Conservation (phyloP, 1,140 invertebrate species). For the Protaetia brevitarsis region DNA sequence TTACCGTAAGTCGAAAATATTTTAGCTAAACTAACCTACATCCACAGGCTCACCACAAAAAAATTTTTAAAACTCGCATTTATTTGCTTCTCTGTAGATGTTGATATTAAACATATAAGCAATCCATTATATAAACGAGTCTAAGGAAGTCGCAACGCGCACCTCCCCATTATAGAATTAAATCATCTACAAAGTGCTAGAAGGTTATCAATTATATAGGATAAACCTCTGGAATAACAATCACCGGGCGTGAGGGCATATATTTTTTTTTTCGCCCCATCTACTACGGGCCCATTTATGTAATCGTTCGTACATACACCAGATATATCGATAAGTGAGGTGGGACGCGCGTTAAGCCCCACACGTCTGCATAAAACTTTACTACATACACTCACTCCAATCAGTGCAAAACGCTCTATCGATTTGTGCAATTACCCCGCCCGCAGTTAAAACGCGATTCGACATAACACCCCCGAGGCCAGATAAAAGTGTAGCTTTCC, state of each 20-base stretch:
- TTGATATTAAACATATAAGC: no score
- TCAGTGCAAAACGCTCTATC: slow-evolving; percentile 26
- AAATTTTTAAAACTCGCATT: no score
- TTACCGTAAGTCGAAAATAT: no score
- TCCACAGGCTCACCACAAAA: no score
- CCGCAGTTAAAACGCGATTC: slow-evolving; percentile 22
- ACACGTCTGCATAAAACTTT: background rate
- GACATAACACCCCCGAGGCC: slow-evolving; percentile 20
- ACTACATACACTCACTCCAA: slow-evolving; percentile 22
- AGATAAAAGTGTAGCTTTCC: slow-evolving; percentile 27
- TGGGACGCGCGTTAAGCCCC: slow-evolving; percentile 10
- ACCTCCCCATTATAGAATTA: no score
- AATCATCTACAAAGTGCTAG: no score
- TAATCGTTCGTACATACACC: background rate
- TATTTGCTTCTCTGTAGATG: no score
- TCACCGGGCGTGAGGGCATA: background rate
- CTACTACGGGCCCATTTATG: slow-evolving; percentile 1
- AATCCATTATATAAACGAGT: no score
- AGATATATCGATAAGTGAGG: slow-evolving; percentile 5
- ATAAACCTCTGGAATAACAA: background rate
- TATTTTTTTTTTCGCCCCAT: background rate
- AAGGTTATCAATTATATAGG: no score
- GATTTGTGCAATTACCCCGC: slow-evolving; percentile 24
- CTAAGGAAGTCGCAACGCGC: no score
- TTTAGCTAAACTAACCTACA: no score